Base-by-base conservation (phyloP, 2,888 invertebrate species). In the Drosophila meridionalis region DNA sequence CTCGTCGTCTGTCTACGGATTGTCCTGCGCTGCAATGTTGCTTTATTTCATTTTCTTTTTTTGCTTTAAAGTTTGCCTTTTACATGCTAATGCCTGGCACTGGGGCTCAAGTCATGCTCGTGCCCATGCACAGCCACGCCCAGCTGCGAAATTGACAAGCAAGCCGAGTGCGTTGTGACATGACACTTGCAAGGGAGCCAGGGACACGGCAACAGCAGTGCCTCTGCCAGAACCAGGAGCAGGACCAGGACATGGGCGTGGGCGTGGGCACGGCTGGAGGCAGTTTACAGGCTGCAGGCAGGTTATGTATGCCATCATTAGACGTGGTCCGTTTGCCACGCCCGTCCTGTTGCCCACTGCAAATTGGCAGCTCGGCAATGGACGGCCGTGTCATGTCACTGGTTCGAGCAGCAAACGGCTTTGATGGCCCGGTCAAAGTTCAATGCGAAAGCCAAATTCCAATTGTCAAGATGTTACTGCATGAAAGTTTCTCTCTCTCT, bases 221-320 rank as follows among this genome's bases (percentile, higher is more conserved):
- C 26, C 47, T 63, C 47, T 55, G 26, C 55, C 64, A 77, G 60
- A 26, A 56, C 45, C 50, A 67, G 63, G 55, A 43, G 52, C 64
- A 77, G 60, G 28, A 56, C 45, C 50, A 67, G 63, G 55, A 43
- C 67, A 73, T 78, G 66, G 8, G 34, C 9, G 34, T 34, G 9
- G 34, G 40, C 40, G 40, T 42, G 42, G 42, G 42, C 42, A 42
- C 42, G 70, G 58, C 63, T 50, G 67, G 55, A 36, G 42, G 62
- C 36, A 59, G 66, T 65, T 58, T 4, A 40, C 66, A 38, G 36
- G 38, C 40, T 43, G 63, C 48, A 61, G 73, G 53, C 76, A 78
- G 81, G 84, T 83, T 89, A 82, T 89, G 80, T 87, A 87, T 89
- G 86, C 87, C 86, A 85, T 86, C 85, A 86, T 86, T 86, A 86